A percentile compares a stretch with the other conserved stretches of the same genome.
Conservation (phyloP, 2,113 vertebrate species). For the Myanophis thanlyinensis region DNA sequence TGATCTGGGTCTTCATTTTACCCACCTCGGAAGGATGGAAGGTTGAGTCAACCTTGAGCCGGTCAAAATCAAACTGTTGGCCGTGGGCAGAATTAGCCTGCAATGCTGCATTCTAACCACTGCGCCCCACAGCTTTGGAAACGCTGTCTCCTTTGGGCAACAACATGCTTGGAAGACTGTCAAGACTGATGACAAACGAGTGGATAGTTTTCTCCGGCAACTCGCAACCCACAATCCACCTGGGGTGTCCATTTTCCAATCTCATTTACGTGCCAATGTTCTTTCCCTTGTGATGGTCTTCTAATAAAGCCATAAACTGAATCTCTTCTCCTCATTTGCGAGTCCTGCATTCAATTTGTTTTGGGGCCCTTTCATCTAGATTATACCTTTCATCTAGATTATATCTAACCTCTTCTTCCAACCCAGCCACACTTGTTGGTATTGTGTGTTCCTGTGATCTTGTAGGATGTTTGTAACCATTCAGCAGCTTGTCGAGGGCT, state of each 20-base stretch:
- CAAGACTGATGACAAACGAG: slow-evolving; percentile 26
- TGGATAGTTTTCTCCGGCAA: slow-evolving; percentile 45
- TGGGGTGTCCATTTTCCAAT: slow-evolving; percentile 44
- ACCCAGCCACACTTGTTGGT: slow-evolving; percentile 51
- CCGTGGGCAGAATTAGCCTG: too few relatives aligned
- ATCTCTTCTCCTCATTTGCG: not conserved
- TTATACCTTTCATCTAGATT: slow-evolving; percentile 56
- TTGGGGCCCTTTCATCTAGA: slow-evolving; percentile 44
- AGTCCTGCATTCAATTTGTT: slow-evolving; percentile 50
- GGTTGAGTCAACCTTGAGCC: too few relatives aligned
- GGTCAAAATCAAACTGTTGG: too few relatives aligned
- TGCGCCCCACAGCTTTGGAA: not conserved
- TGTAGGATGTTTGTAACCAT: slow-evolving; percentile 69
- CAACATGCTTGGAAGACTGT: not conserved
- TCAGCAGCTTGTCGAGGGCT: slow-evolving; percentile 60
- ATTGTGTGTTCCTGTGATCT: slow-evolving; percentile 62
- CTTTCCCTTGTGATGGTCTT: slow-evolving; percentile 28
- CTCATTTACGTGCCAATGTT: slow-evolving; percentile 67
- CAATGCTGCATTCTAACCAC: too few relatives aligned
- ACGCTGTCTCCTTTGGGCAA: not conserved
- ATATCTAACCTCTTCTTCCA: slow-evolving; percentile 43
- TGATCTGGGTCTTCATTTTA: too few relatives aligned
- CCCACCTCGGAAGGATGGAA: too few relatives aligned
- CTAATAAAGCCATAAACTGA: slow-evolving; percentile 12
- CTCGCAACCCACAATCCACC: slow-evolving; percentile 22